These are phyloP conservation scores for Drosophila burlai DNA, from an alignment of 1,140 invertebrate genomes.

Conservation along the genomic window DNA sequence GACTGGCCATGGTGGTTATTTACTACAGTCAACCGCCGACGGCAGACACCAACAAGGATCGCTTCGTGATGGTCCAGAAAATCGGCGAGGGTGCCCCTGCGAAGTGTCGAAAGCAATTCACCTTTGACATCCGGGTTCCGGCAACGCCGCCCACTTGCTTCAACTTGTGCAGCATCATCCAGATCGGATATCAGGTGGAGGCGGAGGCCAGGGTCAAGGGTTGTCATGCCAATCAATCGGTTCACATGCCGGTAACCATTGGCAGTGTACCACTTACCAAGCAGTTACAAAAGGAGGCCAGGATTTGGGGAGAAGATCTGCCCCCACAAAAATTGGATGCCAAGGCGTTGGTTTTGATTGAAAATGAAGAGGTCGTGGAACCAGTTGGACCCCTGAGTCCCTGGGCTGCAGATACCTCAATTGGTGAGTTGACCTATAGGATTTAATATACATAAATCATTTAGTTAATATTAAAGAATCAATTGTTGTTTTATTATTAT, in stretches of 20 bases:
- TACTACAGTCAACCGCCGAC: slow-evolving; percentile 86
- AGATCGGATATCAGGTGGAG: slow-evolving; percentile 89
- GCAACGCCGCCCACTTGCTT: slow-evolving; percentile 90
- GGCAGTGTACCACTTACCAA: slow-evolving; percentile 86
- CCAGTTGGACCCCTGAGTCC: slow-evolving; percentile 13
- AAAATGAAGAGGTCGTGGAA: slow-evolving; percentile 2
- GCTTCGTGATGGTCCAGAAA: slow-evolving; percentile 86
- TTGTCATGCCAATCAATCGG: slow-evolving; percentile 85
- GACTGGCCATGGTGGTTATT: slow-evolving; percentile 85
- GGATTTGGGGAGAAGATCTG: slow-evolving; percentile 31
- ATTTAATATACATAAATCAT: neutral
- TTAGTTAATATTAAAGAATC: too few species aligned
- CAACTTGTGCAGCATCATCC: slow-evolving; percentile 89
- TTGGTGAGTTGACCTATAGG: slow-evolving; percentile 29
- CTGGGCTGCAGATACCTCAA: slow-evolving; percentile 55
- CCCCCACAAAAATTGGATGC: slow-evolving; percentile 55
- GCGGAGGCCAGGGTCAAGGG: slow-evolving; percentile 85
- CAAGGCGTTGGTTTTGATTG: slow-evolving; percentile 53
- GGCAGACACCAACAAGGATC: slow-evolving; percentile 86
- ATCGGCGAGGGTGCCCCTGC: slow-evolving; percentile 86
- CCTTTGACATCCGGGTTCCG: slow-evolving; percentile 87
- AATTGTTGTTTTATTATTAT: too few species aligned
- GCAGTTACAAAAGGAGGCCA: slow-evolving; percentile 40
- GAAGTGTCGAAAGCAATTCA: slow-evolving; percentile 56
- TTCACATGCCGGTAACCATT: slow-evolving; percentile 86